Percentiles rank a stretch among this genome's conserved stretches.
Evolutionary conservation across 2,797 vertebrate genomes (phyloP).

Genomic region (Valencia hispanica): DNA sequence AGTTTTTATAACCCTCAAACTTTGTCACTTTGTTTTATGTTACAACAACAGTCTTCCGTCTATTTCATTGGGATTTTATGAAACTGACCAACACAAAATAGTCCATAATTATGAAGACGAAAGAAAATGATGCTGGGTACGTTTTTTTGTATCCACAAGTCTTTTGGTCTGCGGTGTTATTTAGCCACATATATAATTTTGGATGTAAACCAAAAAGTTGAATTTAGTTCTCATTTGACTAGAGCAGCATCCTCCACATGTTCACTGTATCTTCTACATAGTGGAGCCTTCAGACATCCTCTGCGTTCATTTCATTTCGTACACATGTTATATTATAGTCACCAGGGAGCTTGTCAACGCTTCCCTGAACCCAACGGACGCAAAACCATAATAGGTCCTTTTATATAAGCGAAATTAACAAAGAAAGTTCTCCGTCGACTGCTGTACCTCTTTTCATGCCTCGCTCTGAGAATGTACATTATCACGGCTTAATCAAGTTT

Average conservation of each 20-base stretch:
- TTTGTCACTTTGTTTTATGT: background rate
- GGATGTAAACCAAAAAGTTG: too few species aligned
- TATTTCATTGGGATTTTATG: background rate
- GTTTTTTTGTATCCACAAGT: too few species aligned
- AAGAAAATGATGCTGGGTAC: background rate
- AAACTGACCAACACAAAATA: background rate
- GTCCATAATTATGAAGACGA: background rate
- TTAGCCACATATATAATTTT: too few species aligned
- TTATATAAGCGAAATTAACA: background rate
- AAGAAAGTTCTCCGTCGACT: background rate
- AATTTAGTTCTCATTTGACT: too few species aligned
- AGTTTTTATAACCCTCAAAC: background rate
- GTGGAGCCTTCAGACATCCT: background rate
- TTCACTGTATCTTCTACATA: too few species aligned
- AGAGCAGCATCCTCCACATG: too few species aligned
- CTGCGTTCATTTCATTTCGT: background rate
- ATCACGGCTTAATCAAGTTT: background rate
- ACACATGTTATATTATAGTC: background rate
- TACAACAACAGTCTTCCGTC: background rate
- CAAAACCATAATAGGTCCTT: background rate
- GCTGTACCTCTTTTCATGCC: background rate
- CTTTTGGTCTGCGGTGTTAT: too few species aligned
- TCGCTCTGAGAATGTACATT: background rate
- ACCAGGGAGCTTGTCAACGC: background rate
- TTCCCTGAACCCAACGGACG: background rate